Base-by-base conservation (phyloP, 2,797 vertebrate species). In the Brachyrhaphis roseni region DNA sequence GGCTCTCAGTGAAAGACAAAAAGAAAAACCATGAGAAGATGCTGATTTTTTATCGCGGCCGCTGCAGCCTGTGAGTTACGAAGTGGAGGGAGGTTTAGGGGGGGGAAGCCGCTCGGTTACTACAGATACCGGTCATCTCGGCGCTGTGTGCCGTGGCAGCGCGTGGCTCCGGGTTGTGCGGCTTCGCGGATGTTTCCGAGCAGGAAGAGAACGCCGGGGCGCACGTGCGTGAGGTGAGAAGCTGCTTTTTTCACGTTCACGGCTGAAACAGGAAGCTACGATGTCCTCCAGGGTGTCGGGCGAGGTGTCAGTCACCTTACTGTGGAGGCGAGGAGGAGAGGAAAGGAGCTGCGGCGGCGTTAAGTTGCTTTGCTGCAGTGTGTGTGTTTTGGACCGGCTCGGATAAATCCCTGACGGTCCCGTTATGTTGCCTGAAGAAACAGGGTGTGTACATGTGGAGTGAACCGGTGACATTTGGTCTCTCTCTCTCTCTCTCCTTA, bases 391-490 rank as follows among this genome's bases (percentile, higher is more conserved):
- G 51, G 51, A 53, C 49, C 49, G 20, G 49, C 49, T 51, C 23
- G 23, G 41, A 45, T 46, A 46, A 71, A 45, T 28, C 13, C 26
- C 41, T 28, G 41, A 16, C 89, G 88, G 82, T 78, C 82, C 89
- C 85, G 87, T 90, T 87, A 88, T 87, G 80, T 82, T 45, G 11
- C 5, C 86, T 80, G 79, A 86, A 78, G 83, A 90, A 92, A 84
- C 78, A 87, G 87, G 88, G 90, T 93, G 91, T 90, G 91, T 89
- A 79, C 82, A 53, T 89, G 53, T 78, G 78, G 49, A 64, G 84
- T 88, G 86, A 88, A 88, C 85, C 74, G 82, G 72, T 90, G 90
- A 91, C 87, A 93, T 91, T 88, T 89, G 86, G 84, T 76, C 46
- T 84, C 78, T 75, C 64, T 73, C 83, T 79, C 26, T 4, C 3